Base-by-base conservation (phyloP, 2,797 vertebrate genomes). In the Diplodus sargus region DNA sequence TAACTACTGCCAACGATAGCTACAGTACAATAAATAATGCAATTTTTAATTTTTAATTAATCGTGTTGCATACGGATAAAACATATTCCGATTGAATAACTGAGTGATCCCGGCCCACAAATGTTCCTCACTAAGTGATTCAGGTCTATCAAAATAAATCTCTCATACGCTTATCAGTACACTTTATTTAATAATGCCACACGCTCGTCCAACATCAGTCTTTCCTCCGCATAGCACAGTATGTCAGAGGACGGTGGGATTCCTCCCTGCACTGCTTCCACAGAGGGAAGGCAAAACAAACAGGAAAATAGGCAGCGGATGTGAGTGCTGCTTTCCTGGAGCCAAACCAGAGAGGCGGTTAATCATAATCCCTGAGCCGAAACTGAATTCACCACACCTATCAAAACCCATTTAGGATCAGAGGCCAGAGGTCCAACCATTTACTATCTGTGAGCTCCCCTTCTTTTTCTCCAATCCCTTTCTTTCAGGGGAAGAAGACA, bases 391-490 rank as follows among this genome's bases (percentile, higher is more conserved):
- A 88, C 82, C 83, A 89, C 84, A 92, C 91, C 88, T 91, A 90
- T 93, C 90, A 93, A 93, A 94, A 92, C 84, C 85, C 58, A 91
- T 94, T 93, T 91, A 85, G 70, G 76, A 93, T 92, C 85, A 89
- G 77, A 87, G 86, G 87, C 76, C 85, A 89, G 74, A 87, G 89
- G 92, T 90, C 86, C 78, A 78, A 77, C 78, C 82, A 78, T 92
- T 90, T 87, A 90, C 82, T 85, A 82, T 91, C 76, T 80, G 68
- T 85, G 82, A 83, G 79, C 88, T 57, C 78, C 76, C 76, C 70
- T 76, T 84, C 87, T 92, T 86, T 78, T 59, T 80, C 74, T 84
- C 28, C 80, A 84, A 77, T 92, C 83, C 81, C 69, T 91, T 91
- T 90, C 86, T 90, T 90, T 84, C 85, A 83, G 69, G 66, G 71